These are phyloP conservation scores for Dasypogon diadema DNA, from an alignment of 2,888 invertebrate genomes.

Conservation along the genomic window DNA sequence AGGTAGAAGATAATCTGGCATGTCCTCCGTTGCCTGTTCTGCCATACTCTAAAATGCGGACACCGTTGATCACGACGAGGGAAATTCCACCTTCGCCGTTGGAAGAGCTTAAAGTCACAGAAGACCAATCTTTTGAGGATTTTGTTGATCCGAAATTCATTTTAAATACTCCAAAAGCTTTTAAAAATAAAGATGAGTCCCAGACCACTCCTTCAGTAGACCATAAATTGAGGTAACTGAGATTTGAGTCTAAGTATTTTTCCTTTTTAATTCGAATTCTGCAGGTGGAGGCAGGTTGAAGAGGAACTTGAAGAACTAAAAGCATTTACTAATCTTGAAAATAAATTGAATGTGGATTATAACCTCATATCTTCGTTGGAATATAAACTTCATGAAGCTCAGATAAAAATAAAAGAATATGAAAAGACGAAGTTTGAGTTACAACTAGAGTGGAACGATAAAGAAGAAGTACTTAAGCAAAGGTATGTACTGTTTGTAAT, in stretches of 20 bases:
- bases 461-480: not conserved
- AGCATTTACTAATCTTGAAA: constrained; percentile 74
- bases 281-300: constrained; percentile 70
- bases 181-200: constrained; percentile 60
- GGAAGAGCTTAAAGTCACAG: not conserved
- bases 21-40: not conserved
- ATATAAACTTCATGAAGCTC: constrained; percentile 56
- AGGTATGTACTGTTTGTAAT: too few relatives aligned
- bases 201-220: constrained; percentile 60
- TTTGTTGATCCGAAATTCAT: not conserved
- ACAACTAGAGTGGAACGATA: constrained; percentile 47
- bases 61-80: constrained; percentile 59
- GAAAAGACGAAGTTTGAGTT: constrained; percentile 53
- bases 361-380: constrained; percentile 59
- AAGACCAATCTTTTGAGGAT: not conserved
- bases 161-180: constrained; percentile 26
- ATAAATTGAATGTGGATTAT: constrained; percentile 66
- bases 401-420: constrained; percentile 53
- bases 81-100: constrained; percentile 14
- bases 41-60: constrained; percentile 39
- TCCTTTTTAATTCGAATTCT: not conserved
- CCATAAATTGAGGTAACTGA: not conserved
- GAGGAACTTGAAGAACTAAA: constrained; percentile 71
- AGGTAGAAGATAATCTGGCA: not conserved
- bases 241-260: not conserved